phyloP scores from a whole-genome alignment of 2,113 vertebrate species.

The Myotis davidii region DNA sequence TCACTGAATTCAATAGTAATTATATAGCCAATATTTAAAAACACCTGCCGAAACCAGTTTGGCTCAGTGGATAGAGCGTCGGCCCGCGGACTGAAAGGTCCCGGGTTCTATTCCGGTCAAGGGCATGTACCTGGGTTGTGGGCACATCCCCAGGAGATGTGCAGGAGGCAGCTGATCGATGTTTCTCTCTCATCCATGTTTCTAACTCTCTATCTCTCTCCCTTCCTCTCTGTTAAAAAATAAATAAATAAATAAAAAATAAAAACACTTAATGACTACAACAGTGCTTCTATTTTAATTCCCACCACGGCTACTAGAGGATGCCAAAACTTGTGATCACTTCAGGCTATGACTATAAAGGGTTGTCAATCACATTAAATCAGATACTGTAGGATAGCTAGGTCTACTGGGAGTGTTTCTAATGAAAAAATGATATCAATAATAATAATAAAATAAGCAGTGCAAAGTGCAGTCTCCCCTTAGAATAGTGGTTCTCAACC shows the following conservation, averaged over 20 bases:
- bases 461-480: neutral
- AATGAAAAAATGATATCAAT: neutral
- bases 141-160: too few relatives aligned
- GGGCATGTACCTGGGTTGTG: too few relatives aligned
- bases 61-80: too few relatives aligned
- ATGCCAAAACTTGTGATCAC: neutral
- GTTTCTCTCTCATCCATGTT: too few relatives aligned
- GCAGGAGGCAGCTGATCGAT: too few relatives aligned
- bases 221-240: too few relatives aligned
- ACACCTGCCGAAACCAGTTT: too few relatives aligned
- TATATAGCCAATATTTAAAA: neutral
- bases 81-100: too few relatives aligned
- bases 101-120: too few relatives aligned
- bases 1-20: neutral
- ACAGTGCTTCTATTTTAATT: slow-evolving; percentile 9
- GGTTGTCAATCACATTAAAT: neutral
- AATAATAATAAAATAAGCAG: neutral
- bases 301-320: neutral
- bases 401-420: neutral
- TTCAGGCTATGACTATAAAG: neutral
- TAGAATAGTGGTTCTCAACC: neutral
- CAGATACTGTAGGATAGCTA: neutral
- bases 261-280: slow-evolving; percentile 32
- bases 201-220: too few relatives aligned
- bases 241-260: too few relatives aligned